Evolutionary conservation across 2,797 vertebrate species (phyloP).

Genomic region (Megalops cyprinoides): DNA sequence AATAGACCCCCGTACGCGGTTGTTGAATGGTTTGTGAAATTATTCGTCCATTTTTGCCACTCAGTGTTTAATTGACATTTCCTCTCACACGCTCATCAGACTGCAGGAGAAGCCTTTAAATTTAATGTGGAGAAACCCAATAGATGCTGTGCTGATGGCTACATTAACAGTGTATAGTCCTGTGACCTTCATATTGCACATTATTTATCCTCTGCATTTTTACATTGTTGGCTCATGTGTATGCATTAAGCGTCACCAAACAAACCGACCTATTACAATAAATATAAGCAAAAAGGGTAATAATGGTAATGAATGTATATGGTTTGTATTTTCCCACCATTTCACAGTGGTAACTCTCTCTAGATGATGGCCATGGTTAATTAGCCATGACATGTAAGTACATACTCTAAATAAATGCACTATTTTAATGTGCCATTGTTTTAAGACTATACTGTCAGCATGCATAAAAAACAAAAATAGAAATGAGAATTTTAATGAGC

Average conservation of each 20-base stretch:
- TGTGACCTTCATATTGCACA: too few relatives aligned
- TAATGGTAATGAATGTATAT: background rate
- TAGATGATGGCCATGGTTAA: constrained; percentile 18
- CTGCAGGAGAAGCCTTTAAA: too few relatives aligned
- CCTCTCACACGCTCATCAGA: too few relatives aligned
- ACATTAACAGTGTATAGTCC: too few relatives aligned
- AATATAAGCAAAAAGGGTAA: background rate
- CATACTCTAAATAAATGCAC: constrained; percentile 15
- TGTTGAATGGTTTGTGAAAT: too few relatives aligned
- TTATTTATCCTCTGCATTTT: background rate
- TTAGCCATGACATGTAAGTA: constrained; percentile 23
- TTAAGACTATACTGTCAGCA: background rate
- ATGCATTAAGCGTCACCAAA: background rate
- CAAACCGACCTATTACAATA: background rate
- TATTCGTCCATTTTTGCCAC: too few relatives aligned
- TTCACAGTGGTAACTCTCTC: constrained; percentile 18
- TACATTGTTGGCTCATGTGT: background rate
- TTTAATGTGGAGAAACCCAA: too few relatives aligned
- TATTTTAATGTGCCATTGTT: constrained; percentile 1
- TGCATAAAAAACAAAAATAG: constrained; percentile 10
- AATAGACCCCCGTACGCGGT: too few relatives aligned
- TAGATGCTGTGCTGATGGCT: too few relatives aligned
- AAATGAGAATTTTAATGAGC: constrained; percentile 2
- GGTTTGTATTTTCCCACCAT: background rate
- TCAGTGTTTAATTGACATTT: too few relatives aligned